Evolutionary conservation across 1,140 invertebrate species (phyloP).

Genomic region (Hycleus phaleratus): DNA sequence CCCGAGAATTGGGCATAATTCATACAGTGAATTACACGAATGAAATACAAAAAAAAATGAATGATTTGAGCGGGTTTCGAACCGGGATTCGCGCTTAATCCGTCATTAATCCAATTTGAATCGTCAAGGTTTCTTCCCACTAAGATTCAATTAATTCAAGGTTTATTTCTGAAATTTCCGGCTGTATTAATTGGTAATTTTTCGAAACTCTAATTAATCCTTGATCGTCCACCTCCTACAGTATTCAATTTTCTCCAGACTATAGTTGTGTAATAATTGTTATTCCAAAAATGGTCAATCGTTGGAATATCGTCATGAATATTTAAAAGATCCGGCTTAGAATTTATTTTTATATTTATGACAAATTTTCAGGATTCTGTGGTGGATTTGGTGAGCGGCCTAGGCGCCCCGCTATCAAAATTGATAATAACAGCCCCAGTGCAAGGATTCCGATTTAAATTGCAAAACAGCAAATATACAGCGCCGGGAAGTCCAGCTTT

Average conservation of each 20-base stretch:
- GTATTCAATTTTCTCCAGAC: background rate
- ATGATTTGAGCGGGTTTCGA: too few species aligned
- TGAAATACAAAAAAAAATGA: too few species aligned
- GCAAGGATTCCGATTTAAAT: constrained; percentile 56
- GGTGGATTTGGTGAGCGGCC: constrained; percentile 62
- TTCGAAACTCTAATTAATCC: background rate
- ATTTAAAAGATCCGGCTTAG: background rate
- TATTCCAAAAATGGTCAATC: background rate
- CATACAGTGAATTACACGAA: too few species aligned
- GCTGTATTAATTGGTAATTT: background rate
- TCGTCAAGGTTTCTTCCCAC: too few species aligned
- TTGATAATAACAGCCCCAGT: constrained; percentile 62
- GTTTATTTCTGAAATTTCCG: too few species aligned
- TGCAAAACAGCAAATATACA: constrained; percentile 56
- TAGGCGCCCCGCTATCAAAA: constrained; percentile 62
- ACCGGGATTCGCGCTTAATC: too few species aligned
- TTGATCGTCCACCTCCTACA: background rate
- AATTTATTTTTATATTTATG: background rate
- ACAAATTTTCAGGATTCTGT: constrained; percentile 53
- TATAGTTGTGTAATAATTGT: background rate
- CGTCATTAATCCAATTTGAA: too few species aligned
- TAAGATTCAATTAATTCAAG: too few species aligned
- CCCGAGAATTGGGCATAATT: too few species aligned
- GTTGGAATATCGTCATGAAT: background rate
- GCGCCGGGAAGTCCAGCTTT: constrained; percentile 57